phyloP scores from a whole-genome alignment of 2,797 vertebrate genomes.

The Tokudaia tokunoshimensis region DNA sequence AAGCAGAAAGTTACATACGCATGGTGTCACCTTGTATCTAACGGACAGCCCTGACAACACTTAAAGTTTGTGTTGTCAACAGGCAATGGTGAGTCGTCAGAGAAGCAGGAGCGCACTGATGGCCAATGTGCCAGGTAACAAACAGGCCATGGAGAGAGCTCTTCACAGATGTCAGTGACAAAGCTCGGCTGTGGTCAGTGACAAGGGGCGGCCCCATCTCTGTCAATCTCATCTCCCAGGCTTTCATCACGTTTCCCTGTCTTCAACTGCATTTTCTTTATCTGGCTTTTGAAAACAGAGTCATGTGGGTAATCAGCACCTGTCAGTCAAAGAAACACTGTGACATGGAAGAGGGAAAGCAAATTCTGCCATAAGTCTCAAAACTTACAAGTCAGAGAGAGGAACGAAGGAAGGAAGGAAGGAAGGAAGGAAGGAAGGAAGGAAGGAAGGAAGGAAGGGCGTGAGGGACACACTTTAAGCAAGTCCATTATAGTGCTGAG shows the following conservation, averaged over 20 bases:
- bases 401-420: background rate
- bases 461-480: background rate
- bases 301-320: background rate
- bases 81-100: background rate
- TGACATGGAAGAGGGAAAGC: background rate
- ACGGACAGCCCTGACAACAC: background rate
- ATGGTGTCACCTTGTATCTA: background rate
- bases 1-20: background rate
- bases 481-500: background rate
- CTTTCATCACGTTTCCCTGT: background rate
- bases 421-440: no score
- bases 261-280: background rate
- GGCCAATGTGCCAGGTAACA: no score
- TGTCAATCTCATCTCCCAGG: background rate
- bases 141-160: background rate
- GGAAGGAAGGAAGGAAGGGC: no score
- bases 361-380: background rate
- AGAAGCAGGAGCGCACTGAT: no score
- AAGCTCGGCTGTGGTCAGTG: background rate
- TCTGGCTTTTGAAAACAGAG: background rate
- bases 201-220: background rate
- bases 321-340: background rate
- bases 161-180: background rate
- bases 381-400: no score
- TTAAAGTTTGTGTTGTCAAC: background rate